phyloP scores from a whole-genome alignment of 2,797 vertebrate species.

The Pyrocephalus nanus region DNA sequence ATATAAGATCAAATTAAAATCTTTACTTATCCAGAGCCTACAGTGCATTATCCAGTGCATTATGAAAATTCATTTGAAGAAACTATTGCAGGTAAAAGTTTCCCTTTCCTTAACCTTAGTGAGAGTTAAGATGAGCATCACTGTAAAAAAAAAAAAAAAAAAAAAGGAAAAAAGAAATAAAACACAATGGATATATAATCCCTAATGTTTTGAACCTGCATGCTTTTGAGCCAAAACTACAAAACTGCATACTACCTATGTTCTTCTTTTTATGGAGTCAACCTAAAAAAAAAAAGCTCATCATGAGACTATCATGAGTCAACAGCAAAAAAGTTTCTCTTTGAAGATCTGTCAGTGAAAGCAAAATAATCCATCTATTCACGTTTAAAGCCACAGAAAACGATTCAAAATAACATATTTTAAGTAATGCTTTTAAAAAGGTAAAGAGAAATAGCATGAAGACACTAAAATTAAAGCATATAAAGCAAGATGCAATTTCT shows the following conservation, averaged over 20 bases:
- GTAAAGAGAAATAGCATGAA: background rate
- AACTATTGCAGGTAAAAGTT: background rate
- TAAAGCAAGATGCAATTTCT: background rate
- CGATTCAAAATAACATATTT: background rate
- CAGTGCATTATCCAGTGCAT: background rate
- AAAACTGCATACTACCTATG: background rate
- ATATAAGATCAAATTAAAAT: background rate
- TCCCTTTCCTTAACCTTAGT: background rate
- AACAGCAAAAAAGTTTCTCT: background rate
- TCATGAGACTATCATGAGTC: background rate
- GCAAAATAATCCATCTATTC: background rate
- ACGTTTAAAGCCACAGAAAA: background rate
- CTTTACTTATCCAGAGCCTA: background rate
- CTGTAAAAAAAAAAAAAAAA: accelerated
- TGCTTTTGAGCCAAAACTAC: background rate
- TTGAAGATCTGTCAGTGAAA: background rate
- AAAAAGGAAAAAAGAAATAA: accelerated
- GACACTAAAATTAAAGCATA: background rate
- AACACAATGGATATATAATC: background rate
- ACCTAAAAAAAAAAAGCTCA: too few species aligned
- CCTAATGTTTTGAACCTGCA: background rate
- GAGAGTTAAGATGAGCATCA: background rate
- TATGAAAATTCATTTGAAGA: background rate
- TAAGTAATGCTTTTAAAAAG: background rate
- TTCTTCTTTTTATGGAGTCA: background rate